Evolutionary conservation across 1,140 invertebrate species (phyloP).

Genomic region (Diplogasteroides magnus): DNA sequence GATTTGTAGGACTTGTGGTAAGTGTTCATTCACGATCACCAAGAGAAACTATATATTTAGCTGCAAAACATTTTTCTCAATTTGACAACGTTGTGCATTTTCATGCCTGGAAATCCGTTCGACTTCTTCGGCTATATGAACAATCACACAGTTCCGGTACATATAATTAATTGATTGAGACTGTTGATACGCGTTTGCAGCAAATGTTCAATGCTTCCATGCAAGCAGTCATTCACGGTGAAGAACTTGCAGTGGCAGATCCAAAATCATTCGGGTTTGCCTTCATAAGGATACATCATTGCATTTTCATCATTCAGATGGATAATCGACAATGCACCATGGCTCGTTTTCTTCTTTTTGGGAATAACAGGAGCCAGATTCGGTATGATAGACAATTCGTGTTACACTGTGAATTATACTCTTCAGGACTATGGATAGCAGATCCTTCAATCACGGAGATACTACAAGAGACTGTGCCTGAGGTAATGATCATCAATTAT

Average conservation of each 20-base stretch:
- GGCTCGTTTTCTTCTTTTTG: constrained; percentile 12
- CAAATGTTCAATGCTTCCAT: no score
- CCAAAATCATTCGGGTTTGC: no score
- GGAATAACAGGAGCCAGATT: constrained; percentile 14
- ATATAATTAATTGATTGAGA: no score
- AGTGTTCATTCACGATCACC: no score
- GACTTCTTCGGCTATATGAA: constrained; percentile 44
- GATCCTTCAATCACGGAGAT: constrained; percentile 40
- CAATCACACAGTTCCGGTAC: no score
- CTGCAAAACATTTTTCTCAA: constrained; percentile 43
- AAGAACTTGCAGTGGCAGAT: no score
- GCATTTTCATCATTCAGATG: constrained; percentile 4
- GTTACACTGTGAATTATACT: background rate
- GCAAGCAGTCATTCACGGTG: no score
- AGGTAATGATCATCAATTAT: no score
- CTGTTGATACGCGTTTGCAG: no score
- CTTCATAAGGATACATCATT: constrained; percentile 3
- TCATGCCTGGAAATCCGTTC: constrained; percentile 62
- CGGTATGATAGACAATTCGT: constrained; percentile 2
- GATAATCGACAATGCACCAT: constrained; percentile 6
- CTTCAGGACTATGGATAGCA: constrained; percentile 37
- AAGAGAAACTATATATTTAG: constrained; percentile 40
- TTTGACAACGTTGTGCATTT: constrained; percentile 61
- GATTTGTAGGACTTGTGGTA: constrained; percentile 37
- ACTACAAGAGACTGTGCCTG: constrained; percentile 36